Base-by-base conservation (phyloP, 2,888 invertebrate genomes). In the Clistopyga incitator region DNA sequence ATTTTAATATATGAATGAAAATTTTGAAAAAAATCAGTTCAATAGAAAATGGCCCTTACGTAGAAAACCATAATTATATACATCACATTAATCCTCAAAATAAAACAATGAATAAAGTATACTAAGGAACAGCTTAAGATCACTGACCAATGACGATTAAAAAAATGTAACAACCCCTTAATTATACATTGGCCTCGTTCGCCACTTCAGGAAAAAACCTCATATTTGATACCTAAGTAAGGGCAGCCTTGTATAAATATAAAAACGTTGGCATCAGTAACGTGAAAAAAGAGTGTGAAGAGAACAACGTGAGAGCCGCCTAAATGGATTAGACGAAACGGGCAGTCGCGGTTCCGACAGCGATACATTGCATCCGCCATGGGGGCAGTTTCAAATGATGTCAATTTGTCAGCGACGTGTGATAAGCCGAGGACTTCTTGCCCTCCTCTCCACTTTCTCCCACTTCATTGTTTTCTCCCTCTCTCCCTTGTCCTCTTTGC, bases 341-440 rank as follows among this genome's bases (percentile, higher is more conserved):
- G 42, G 42, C 25, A 56, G 65, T 29, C 70, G 29, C 47, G 23
- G 71, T 18, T 82, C 47, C 77, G 81, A 79, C 79, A 78, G 82
- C 85, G 82, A 86, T 87, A 85, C 86, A 87, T 87, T 85, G 85
- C 82, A 76, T 81, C 86, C 79, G 80, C 81, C 74, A 76, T 83
- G 82, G 77, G 85, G 83, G 85, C 83, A 80, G 86, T 88, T 87
- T 85, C 85, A 88, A 90, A 90, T 89, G 88, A 88, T 87, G 87
- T 84, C 86, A 87, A 89, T 89, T 90, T 90, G 89, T 89, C 87
- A 87, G 86, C 85, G 88, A 88, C 86, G 89, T 84, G 88, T 86
- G 89, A 89, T 89, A 90, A 90, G 89, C 88, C 87, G 84, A 85
- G 84, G 76, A 86, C 86, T 89, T 89, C 87, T 88, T 88, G 86